Evolutionary conservation across 2,888 invertebrate genomes (phyloP), one percentile per base, ranked within the genome.

Genomic region (Panzeria rudis): DNA sequence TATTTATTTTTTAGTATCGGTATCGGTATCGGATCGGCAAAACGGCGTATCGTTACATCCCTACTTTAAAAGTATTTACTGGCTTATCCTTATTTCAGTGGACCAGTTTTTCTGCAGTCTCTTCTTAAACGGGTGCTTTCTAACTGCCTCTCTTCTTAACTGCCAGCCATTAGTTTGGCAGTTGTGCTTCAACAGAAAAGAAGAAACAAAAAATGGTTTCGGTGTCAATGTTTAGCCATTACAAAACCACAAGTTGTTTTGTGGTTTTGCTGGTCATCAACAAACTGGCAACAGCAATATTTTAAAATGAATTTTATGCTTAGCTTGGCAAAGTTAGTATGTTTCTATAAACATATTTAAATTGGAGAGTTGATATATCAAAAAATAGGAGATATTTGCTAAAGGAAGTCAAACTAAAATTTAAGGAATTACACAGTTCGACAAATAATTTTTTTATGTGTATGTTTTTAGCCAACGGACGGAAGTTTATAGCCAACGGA

Each of bases 181-280:
- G 17, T 61, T 44, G 13, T 15, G 11, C 15, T 8, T 7, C 61
- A 62, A 13, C 25, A 35, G 3, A 7, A 32, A n/a, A 29, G 15
- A 56, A 0, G n/a, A n/a, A 32, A 17, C 5, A 47, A n/a, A n/a
- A 17, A 47, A 11, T 11, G 15, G 20, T 47, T 44, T 25, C 47
- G 8, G 29, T 56, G 13, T 56, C 25, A 66, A 56, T 72, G 56
- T 66, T 56, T 56, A 56, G 54, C 56, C 38, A 64, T 35, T 35
- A 17, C 8, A 72, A 72, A 56, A 64, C 64, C 47, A 64, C 72
- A 72, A 47, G 15, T 29, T 56, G 59, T 77, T 44, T 11, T 7
- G 2, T 41, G 17, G 4, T 47, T 11, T 47, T 68, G 35, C 20
- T 78, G 38, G 25, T 32, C 52, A 50, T 75, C 62, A 38, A 52